Percentiles rank a stretch among this genome's conserved stretches.
These are phyloP conservation scores for Griposia aprilina DNA, from an alignment of 2,888 invertebrate genomes.

Conservation along the genomic window DNA sequence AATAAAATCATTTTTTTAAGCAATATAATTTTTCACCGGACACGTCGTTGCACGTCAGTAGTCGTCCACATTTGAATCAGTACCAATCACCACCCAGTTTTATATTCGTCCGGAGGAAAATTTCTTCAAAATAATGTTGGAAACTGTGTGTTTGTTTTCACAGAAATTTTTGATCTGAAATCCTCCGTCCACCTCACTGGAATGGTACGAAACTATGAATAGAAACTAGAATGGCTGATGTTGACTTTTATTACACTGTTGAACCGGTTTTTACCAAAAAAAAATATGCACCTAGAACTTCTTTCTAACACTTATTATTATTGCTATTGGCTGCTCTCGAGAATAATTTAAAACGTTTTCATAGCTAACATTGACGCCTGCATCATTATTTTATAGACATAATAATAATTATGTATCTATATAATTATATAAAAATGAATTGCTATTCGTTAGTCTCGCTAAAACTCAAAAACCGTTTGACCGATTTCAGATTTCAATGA, in stretches of 20 bases:
- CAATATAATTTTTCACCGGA: constrained; percentile 19
- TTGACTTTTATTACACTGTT: background rate
- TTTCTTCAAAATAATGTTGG: constrained; percentile 9
- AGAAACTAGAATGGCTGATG: background rate
- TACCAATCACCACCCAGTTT: constrained; percentile 50
- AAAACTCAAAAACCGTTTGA: too few relatives aligned
- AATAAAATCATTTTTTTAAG: constrained; percentile 44
- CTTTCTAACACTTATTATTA: background rate
- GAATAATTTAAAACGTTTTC: background rate
- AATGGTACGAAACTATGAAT: background rate
- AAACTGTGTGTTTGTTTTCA: constrained; percentile 41
- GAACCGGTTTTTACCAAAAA: constrained; percentile 15
- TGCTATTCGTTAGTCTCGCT: too few relatives aligned
- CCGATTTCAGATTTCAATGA: too few relatives aligned
- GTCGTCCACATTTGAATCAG: constrained; percentile 47
- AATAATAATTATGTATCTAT: too few relatives aligned
- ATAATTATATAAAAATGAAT: too few relatives aligned
- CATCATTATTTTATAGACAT: background rate
- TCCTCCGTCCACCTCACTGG: background rate
- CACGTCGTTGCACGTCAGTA: constrained; percentile 53
- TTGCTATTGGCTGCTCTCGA: background rate
- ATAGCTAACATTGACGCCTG: background rate
- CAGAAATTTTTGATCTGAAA: background rate
- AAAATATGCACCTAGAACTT: background rate
- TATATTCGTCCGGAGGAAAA: constrained; percentile 58